Conservation (phyloP, 2,888 invertebrate genomes). For the Drosophila nr. medialis region DNA sequence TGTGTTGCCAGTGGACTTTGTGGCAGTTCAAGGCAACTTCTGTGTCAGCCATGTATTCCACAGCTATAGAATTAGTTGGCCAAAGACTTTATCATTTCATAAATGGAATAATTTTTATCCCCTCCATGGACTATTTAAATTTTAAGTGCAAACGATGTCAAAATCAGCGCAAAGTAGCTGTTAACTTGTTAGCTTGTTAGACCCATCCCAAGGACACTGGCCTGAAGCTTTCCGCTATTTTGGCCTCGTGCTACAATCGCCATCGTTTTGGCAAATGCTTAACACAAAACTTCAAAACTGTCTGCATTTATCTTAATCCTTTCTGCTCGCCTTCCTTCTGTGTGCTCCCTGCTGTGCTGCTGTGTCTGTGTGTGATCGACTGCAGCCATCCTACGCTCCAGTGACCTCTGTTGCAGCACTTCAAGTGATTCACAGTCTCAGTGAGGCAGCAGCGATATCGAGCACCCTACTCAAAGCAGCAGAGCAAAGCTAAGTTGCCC, state of each 20-base stretch:
- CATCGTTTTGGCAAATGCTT: slow-evolving; percentile 35
- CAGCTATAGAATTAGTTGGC: slow-evolving; percentile 8
- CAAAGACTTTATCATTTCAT: slow-evolving; percentile 6
- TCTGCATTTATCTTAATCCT: slow-evolving; percentile 59
- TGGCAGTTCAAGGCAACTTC: slow-evolving; percentile 37
- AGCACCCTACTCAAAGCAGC: background rate
- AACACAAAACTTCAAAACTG: slow-evolving; percentile 25
- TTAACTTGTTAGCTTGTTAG: slow-evolving; percentile 32
- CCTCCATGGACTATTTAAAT: background rate
- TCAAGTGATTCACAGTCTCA: slow-evolving; percentile 14
- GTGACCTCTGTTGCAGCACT: slow-evolving; percentile 11
- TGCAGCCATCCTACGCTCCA: slow-evolving; percentile 2
- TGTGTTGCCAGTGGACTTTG: slow-evolving; percentile 18
- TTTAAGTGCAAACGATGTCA: slow-evolving; percentile 41
- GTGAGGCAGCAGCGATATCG: slow-evolving; percentile 13
- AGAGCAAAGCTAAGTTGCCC: background rate
- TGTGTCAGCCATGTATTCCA: slow-evolving; percentile 4
- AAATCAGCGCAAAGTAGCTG: slow-evolving; percentile 48
- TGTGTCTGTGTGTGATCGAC: background rate
- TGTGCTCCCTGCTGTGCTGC: background rate
- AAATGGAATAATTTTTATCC: background rate
- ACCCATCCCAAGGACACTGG: slow-evolving; percentile 19
- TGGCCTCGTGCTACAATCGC: slow-evolving; percentile 44
- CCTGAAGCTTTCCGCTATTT: slow-evolving; percentile 15
- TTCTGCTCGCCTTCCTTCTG: slow-evolving; percentile 17